A percentile compares a stretch with the other conserved stretches of the same genome.
Evolutionary conservation across 2,113 vertebrate species (phyloP).

Genomic region (Crotalus helleri): DNA sequence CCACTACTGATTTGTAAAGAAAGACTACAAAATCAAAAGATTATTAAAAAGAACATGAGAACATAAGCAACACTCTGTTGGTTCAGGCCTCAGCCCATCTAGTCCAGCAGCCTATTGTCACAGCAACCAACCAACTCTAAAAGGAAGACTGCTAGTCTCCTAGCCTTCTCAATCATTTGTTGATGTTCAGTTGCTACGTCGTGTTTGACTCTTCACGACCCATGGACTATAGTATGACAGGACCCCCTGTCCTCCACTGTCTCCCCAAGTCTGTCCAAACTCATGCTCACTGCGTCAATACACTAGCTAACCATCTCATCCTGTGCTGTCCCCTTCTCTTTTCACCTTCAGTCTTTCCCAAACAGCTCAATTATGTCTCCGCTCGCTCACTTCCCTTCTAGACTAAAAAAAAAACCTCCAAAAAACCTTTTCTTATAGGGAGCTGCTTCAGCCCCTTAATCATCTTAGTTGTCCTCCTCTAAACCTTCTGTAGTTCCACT

Average conservation of each 20-base stretch:
- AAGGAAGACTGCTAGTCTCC: neutral
- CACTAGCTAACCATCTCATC: neutral
- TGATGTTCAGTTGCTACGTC: neutral
- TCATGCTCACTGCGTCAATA: neutral
- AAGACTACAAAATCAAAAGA: neutral
- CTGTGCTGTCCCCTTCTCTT: neutral
- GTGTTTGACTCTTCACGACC: neutral
- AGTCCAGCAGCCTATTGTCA: neutral
- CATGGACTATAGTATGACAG: neutral
- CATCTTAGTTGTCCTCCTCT: neutral
- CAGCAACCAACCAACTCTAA: neutral
- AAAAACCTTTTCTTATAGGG: neutral
- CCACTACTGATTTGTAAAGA: neutral
- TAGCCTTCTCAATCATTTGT: neutral
- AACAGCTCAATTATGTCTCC: neutral
- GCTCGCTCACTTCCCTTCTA: neutral
- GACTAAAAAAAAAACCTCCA: neutral
- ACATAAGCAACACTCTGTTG: neutral
- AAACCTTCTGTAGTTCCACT: neutral
- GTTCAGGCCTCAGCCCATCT: neutral
- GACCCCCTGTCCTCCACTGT: neutral
- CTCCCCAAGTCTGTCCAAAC: neutral
- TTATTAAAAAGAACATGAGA: neutral
- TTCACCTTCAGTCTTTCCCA: neutral
- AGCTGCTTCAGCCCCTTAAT: neutral